Conservation (phyloP, 92 coral and sea anemone species). For the Diadumene lineata region DNA sequence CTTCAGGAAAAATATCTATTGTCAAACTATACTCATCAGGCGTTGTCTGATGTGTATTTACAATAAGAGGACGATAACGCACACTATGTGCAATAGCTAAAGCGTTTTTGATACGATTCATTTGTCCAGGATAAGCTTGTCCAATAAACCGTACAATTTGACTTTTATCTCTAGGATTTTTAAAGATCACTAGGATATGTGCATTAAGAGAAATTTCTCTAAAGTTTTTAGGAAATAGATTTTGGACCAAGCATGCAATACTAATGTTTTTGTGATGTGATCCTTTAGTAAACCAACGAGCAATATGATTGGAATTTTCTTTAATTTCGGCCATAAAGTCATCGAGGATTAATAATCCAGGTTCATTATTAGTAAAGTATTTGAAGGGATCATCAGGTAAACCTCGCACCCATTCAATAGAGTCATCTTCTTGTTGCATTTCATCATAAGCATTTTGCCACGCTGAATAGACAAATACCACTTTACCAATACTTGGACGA, state of each 20-base stretch:
- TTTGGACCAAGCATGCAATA: slow-evolving; percentile 14
- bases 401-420: slow-evolving; percentile 4
- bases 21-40: slow-evolving; percentile 11
- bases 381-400: slow-evolving; percentile 7
- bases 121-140: slow-evolving; percentile 34
- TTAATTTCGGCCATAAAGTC: slow-evolving; percentile 26
- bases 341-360: slow-evolving; percentile 20
- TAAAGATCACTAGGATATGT: slow-evolving; percentile 15
- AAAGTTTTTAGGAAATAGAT: slow-evolving; percentile 13
- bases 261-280: slow-evolving; percentile 17
- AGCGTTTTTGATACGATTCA: slow-evolving; percentile 19
- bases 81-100: background rate
- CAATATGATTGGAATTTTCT: background rate
- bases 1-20: slow-evolving; percentile 10
- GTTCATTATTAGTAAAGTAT: background rate
- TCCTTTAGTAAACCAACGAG: slow-evolving; percentile 29
- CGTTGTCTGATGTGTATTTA: slow-evolving; percentile 18
- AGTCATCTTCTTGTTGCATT: slow-evolving; percentile 16
- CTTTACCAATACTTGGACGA: background rate
- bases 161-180: slow-evolving; percentile 23
- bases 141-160: slow-evolving; percentile 10
- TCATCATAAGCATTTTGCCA: slow-evolving; percentile 31
- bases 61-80: slow-evolving; percentile 24
- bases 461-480: slow-evolving; percentile 6
- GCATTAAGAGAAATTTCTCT: slow-evolving; percentile 10